phyloP scores from a whole-genome alignment of 2,888 invertebrate species.

The Spodoptera exigua region DNA sequence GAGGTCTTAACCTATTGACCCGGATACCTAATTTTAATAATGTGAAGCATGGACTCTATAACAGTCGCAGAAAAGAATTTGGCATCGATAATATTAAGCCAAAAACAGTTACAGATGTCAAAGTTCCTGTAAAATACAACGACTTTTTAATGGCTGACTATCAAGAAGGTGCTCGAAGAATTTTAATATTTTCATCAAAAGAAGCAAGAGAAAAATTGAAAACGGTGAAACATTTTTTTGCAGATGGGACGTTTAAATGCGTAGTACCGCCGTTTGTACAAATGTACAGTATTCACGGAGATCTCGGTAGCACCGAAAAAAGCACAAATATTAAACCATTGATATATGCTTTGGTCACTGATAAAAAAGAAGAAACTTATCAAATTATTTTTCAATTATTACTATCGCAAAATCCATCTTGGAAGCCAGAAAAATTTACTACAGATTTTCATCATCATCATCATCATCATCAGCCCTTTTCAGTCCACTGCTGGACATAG shows the following conservation, averaged over 20 bases:
- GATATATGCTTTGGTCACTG: conserved; percentile 5
- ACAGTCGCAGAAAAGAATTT: conserved; percentile 1
- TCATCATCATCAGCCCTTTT: too few relatives aligned
- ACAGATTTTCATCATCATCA: too few relatives aligned
- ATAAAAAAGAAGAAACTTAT: conserved; percentile 5
- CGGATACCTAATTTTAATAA: conserved; percentile 4
- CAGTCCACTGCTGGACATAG: too few relatives aligned
- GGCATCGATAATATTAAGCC: conserved; percentile 3
- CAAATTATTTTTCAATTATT: conserved; percentile 4
- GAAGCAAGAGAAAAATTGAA: too few relatives aligned
- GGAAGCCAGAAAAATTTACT: too few relatives aligned
- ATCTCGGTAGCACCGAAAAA: conserved; percentile 5
- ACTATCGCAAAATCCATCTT: conserved; percentile 4
- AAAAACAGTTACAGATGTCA: conserved; percentile 7
- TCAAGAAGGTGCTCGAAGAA: too few relatives aligned
- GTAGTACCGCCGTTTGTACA: conserved; percentile 1
- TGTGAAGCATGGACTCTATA: conserved; percentile 3
- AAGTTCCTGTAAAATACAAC: conserved; percentile 5
- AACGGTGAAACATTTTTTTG: too few relatives aligned
- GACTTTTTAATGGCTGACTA: conserved; percentile 4
- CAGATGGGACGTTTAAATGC: conserved; percentile 1
- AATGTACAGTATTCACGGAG: conserved; percentile 4
- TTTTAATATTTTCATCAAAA: too few relatives aligned
- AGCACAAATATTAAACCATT: too few relatives aligned
- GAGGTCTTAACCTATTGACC: conserved; percentile 1